These are phyloP conservation scores for Urechis unicinctus DNA, from an alignment of 2,888 invertebrate genomes.

Conservation along the genomic window DNA sequence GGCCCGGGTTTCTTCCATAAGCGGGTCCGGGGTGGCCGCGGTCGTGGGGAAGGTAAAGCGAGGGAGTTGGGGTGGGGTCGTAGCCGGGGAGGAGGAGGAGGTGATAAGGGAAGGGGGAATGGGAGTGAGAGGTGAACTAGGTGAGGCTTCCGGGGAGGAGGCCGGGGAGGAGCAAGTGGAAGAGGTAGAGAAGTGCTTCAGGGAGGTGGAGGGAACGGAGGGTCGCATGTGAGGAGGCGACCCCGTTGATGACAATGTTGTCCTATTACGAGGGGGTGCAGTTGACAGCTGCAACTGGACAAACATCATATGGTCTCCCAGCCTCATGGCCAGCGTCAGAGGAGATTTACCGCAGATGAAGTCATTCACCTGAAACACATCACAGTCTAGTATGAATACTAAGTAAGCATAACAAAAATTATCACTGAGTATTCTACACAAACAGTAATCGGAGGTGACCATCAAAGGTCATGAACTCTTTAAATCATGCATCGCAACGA, in stretches of 20 bases:
- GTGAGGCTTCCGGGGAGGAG: background rate
- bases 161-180: background rate
- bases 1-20: background rate
- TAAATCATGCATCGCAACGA: too few species aligned
- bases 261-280: constrained; percentile 16
- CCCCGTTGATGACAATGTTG: background rate
- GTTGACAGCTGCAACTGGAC: constrained; percentile 90
- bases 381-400: too few species aligned
- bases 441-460: too few species aligned
- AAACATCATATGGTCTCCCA: constrained; percentile 96
- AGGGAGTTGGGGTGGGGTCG: too few species aligned
- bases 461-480: too few species aligned
- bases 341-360: constrained; percentile 92
- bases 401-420: too few species aligned
- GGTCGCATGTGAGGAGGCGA: background rate
- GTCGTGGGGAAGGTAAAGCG: background rate
- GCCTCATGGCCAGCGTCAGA: constrained; percentile 85
- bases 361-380: constrained; percentile 78
- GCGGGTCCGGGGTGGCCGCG: constrained; percentile 1
- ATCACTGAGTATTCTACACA: too few species aligned
- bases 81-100: background rate
- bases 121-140: background rate
- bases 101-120: background rate
- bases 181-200: constrained; percentile 1
- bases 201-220: background rate